Percentiles rank a stretch among this genome's conserved stretches.
Evolutionary conservation across 2,113 vertebrate genomes (phyloP).

Genomic region (Monarcha castaneiventris): DNA sequence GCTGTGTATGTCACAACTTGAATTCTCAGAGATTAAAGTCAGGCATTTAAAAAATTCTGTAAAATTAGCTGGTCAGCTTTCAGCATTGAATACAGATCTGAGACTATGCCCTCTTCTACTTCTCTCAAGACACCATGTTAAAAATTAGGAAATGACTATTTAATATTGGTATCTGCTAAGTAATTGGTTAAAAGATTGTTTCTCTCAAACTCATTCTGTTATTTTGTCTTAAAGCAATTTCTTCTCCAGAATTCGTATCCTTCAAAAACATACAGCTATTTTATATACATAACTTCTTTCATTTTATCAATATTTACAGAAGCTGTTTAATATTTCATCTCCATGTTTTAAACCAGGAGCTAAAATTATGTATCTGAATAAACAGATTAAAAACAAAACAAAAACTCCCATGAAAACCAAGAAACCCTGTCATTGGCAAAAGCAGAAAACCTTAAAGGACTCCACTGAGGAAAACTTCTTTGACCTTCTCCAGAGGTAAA

Average conservation of each 20-base stretch:
- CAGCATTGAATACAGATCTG: not conserved
- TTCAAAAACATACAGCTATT: not conserved
- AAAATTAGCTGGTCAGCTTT: not conserved
- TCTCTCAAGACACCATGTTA: not conserved
- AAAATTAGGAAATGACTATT: not conserved
- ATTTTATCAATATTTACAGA: not conserved
- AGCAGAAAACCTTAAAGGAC: not conserved
- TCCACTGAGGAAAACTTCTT: not conserved
- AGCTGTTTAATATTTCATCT: not conserved
- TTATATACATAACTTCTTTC: not conserved
- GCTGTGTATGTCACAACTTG: not conserved
- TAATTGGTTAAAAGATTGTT: not conserved
- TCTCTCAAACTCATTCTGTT: not conserved
- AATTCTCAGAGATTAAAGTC: not conserved
- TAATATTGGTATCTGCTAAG: not conserved
- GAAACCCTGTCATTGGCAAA: not conserved
- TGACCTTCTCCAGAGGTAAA: not conserved
- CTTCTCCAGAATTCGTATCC: not conserved
- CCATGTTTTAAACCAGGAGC: not conserved
- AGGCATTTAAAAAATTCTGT: not conserved
- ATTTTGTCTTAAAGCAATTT: not conserved
- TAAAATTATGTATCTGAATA: constrained; percentile 4
- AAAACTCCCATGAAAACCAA: not conserved
- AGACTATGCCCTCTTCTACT: not conserved
- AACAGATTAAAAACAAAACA: not conserved